Conservation (phyloP, 2,797 vertebrate species). For the Sebastes diaconus region DNA sequence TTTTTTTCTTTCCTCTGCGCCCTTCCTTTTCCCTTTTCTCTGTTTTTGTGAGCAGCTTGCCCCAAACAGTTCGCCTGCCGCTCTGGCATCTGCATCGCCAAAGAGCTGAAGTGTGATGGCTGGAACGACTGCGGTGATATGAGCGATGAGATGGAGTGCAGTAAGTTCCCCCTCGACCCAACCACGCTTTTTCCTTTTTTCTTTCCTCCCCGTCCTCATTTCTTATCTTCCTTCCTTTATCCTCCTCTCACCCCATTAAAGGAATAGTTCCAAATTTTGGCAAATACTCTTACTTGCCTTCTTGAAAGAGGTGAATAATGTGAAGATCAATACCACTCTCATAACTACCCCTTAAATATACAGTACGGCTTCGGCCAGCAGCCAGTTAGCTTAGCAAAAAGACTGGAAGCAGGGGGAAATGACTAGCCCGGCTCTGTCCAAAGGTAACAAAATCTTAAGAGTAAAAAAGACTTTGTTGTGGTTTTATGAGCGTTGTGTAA, state of each 20-base stretch:
- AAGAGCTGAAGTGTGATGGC: slow-evolving; percentile 78
- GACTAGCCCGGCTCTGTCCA: neutral
- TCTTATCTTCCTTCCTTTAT: neutral
- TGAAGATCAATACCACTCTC: slow-evolving; percentile 22
- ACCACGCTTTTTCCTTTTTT: neutral
- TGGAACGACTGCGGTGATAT: slow-evolving; percentile 87
- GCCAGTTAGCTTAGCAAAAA: slow-evolving; percentile 15
- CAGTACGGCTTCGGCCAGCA: neutral
- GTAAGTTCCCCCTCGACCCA: slow-evolving; percentile 68
- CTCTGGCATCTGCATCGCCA: slow-evolving; percentile 75
- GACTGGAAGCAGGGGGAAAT: neutral
- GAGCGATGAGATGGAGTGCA: slow-evolving; percentile 82
- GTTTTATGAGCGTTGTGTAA: neutral
- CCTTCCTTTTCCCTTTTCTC: neutral
- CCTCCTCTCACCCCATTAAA: neutral
- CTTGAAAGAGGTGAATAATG: slow-evolving; percentile 10
- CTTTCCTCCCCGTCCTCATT: neutral
- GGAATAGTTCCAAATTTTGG: neutral
- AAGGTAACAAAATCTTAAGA: slow-evolving; percentile 1
- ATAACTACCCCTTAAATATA: slow-evolving; percentile 11
- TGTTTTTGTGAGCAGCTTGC: slow-evolving; percentile 72
- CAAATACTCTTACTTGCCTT: neutral
- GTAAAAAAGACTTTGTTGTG: neutral
- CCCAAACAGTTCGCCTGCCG: slow-evolving; percentile 78
- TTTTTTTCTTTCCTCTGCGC: neutral